Evolutionary conservation across 2,113 vertebrate species (phyloP).

Genomic region (Eulacestoma nigropectus): DNA sequence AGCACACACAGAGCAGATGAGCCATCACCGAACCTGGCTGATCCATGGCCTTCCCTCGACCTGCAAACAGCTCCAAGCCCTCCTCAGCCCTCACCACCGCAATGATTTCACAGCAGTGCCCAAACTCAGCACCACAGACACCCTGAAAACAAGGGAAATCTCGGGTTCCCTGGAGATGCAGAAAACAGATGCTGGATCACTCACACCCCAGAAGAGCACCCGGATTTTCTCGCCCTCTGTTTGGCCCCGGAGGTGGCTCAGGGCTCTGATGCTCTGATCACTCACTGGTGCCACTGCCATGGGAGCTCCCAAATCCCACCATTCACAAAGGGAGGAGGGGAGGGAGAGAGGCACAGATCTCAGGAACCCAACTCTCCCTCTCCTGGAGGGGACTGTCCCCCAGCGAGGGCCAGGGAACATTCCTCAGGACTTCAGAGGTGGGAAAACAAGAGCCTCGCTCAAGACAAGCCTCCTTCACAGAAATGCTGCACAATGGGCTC

Average conservation of each 20-base stretch:
- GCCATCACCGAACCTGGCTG: fast-evolving
- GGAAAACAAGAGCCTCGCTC: not conserved
- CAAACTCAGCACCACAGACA: not conserved
- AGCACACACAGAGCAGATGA: not conserved
- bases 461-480: not conserved
- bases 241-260: not conserved
- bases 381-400: not conserved
- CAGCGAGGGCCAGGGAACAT: not conserved
- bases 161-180: not conserved
- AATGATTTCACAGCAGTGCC: fast-evolving
- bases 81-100: not conserved
- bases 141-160: fast-evolving
- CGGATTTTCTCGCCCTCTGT: not conserved
- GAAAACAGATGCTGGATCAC: fast-evolving
- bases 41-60: fast-evolving
- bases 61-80: not conserved
- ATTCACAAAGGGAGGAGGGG: not conserved
- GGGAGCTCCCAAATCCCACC: not conserved
- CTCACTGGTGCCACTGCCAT: fast-evolving
- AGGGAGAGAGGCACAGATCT: not conserved
- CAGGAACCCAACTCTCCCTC: not conserved
- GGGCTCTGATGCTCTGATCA: fast-evolving
- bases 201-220: not conserved
- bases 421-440: not conserved
- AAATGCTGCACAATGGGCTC: not conserved